Evolutionary conservation across 2,113 vertebrate species (phyloP).

Genomic region (Hippocampus zosterae): DNA sequence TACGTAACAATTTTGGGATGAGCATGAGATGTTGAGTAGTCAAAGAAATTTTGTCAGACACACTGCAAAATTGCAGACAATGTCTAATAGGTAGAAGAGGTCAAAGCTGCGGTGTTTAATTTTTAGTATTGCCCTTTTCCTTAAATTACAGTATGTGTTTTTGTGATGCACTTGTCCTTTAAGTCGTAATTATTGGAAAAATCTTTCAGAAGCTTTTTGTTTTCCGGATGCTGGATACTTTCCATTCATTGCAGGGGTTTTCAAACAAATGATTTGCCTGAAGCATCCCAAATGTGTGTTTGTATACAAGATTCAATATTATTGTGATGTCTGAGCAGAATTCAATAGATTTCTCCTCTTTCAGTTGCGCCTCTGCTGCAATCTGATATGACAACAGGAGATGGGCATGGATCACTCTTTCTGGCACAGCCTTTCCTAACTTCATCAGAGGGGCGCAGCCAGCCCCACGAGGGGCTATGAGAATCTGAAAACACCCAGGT

Average conservation of each 20-base stretch:
- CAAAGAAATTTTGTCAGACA: not conserved
- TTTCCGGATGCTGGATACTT: constrained; percentile 19
- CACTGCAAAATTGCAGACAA: not conserved
- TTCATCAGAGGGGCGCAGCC: constrained; percentile 62
- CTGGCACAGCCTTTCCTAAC: constrained; percentile 57
- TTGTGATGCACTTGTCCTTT: not conserved
- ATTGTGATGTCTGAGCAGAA: constrained; percentile 70
- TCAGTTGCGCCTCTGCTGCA: constrained; percentile 66
- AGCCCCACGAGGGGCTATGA: constrained; percentile 50
- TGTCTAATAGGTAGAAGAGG: no score
- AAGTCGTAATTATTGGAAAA: constrained; percentile 14
- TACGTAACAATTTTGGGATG: not conserved
- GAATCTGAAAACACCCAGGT: constrained; percentile 64
- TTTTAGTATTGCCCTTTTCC: not conserved
- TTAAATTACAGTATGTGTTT: not conserved
- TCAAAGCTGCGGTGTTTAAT: not conserved
- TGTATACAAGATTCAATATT: constrained; percentile 73
- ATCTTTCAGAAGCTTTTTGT: constrained; percentile 5
- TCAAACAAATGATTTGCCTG: constrained; percentile 44
- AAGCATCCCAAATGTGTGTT: constrained; percentile 65
- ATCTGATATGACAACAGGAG: constrained; percentile 67
- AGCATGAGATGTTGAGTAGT: not conserved
- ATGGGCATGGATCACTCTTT: constrained; percentile 39
- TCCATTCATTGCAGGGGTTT: constrained; percentile 10
- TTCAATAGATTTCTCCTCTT: constrained; percentile 68